Conservation (phyloP, 2,888 invertebrate genomes). For the Drosophila acutilabella region DNA sequence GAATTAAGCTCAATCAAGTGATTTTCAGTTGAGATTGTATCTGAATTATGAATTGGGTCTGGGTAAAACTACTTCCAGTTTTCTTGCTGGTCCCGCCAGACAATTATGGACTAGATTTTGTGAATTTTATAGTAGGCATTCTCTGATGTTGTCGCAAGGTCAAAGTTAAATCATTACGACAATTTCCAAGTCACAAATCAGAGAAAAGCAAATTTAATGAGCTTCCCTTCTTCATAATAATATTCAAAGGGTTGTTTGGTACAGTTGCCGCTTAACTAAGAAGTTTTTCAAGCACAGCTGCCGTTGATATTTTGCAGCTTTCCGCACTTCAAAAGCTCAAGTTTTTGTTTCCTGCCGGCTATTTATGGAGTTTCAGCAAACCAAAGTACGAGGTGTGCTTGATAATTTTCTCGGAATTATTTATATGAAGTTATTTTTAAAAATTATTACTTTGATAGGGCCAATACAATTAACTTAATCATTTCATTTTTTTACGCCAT, state of each 20-base stretch:
- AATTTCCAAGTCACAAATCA: conserved; percentile 59
- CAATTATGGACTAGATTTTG: conserved; percentile 43
- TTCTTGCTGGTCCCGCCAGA: conserved; percentile 32
- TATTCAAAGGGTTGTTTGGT: conserved; percentile 10
- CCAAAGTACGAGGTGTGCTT: not conserved
- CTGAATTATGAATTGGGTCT: conserved; percentile 38
- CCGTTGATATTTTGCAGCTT: not conserved
- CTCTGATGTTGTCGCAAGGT: conserved; percentile 52
- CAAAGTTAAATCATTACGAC: conserved; percentile 59
- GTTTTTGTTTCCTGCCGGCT: not conserved
- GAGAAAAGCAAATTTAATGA: conserved; percentile 18
- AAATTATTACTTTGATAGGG: not conserved
- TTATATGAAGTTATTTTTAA: too few relatives aligned
- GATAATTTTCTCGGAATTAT: not conserved
- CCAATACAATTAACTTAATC: not conserved
- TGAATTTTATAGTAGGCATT: not conserved
- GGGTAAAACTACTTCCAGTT: conserved; percentile 15
- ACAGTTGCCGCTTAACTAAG: not conserved
- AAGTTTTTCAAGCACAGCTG: not conserved
- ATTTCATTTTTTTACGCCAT: too few relatives aligned
- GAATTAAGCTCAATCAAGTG: conserved; percentile 75
- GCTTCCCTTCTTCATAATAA: conserved; percentile 17
- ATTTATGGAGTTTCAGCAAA: not conserved
- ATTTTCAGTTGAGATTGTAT: conserved; percentile 21
- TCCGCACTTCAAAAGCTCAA: conserved; percentile 7